Conservation (phyloP, 2,113 vertebrate genomes). For the Tragelaphus imberbis region DNA sequence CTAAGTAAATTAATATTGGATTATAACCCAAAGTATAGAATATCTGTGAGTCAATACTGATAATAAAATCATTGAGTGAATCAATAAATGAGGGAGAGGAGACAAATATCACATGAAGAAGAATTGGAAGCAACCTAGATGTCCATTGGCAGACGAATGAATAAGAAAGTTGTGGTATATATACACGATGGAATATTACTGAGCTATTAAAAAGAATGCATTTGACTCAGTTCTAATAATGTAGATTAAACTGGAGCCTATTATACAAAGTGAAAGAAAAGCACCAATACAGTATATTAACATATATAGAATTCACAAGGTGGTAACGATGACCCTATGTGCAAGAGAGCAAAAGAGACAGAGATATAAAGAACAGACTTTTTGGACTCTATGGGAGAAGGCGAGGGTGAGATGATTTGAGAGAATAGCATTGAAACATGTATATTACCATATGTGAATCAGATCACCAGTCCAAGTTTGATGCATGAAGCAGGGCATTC, state of each 20-base stretch:
- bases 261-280: background rate
- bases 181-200: background rate
- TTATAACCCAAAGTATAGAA: constrained; percentile 16
- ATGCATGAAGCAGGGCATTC: background rate
- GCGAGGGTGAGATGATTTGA: background rate
- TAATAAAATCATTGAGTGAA: background rate
- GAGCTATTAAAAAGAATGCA: background rate
- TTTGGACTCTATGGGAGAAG: background rate
- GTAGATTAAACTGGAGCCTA: background rate
- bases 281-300: background rate
- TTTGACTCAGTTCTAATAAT: background rate
- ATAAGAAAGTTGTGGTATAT: background rate
- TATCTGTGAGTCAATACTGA: background rate
- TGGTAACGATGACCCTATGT: background rate
- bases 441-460: background rate
- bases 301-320: background rate
- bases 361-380: background rate
- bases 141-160: background rate
- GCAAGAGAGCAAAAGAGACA: background rate
- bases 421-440: background rate
- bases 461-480: background rate
- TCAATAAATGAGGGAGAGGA: constrained; percentile 3
- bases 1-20: background rate
- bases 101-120: background rate
- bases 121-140: background rate